Evolutionary conservation across 2,888 invertebrate genomes (phyloP).

Genomic region (Heterodera filipjevi): DNA sequence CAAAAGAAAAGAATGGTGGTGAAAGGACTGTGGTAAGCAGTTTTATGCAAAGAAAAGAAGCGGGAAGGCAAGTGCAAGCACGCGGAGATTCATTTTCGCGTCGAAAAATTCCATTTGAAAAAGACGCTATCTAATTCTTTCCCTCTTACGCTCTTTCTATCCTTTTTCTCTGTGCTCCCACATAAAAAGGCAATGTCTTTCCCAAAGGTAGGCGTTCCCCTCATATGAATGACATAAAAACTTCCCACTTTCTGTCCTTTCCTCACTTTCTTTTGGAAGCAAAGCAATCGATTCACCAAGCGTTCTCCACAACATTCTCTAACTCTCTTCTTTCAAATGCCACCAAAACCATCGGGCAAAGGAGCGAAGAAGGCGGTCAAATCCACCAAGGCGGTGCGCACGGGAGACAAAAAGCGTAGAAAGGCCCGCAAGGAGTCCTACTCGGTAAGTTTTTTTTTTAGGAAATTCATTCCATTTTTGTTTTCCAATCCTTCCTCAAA

Average conservation of each 20-base stretch:
- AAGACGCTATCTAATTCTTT: no score
- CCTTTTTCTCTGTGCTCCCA: no score
- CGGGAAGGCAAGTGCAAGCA: background rate
- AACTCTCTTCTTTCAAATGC: background rate
- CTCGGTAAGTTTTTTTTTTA: slow-evolving; percentile 69
- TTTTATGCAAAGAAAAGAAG: no score
- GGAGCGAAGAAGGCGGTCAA: slow-evolving; percentile 64
- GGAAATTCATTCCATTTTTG: no score
- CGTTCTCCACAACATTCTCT: no score
- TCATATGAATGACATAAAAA: background rate
- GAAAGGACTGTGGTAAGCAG: background rate
- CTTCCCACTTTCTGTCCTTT: background rate
- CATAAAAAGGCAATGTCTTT: no score
- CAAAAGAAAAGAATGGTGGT: background rate
- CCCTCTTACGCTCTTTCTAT: no score
- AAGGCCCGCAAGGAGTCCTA: slow-evolving; percentile 60
- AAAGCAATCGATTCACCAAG: background rate
- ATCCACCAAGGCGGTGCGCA: slow-evolving; percentile 50
- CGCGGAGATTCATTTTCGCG: background rate
- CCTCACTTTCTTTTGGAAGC: background rate
- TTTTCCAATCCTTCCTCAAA: no score
- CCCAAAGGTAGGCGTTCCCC: background rate
- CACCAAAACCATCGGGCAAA: slow-evolving; percentile 47
- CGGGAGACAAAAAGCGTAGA: slow-evolving; percentile 58
- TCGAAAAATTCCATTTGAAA: background rate